A percentile compares a stretch with the other conserved stretches of the same genome.
Conservation (phyloP, 2,888 invertebrate species). For the Amiota mariae region DNA sequence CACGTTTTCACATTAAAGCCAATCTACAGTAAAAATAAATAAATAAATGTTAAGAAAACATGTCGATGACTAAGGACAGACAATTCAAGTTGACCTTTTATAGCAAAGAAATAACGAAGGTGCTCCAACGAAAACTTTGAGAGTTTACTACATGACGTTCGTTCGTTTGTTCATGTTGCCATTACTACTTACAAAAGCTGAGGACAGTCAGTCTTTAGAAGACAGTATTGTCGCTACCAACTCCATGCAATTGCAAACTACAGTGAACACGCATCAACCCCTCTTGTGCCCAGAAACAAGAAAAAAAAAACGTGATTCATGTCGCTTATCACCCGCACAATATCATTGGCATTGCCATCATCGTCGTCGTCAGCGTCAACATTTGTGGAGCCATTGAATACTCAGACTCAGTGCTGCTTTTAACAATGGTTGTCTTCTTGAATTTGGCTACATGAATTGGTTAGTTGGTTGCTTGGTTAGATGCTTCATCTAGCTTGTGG, state of each 20-base stretch:
- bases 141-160: not conserved
- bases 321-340: constrained; percentile 68
- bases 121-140: not conserved
- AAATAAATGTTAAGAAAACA: not conserved
- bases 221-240: not conserved
- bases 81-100: constrained; percentile 14
- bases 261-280: too few species aligned
- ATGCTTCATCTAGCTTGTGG: constrained; percentile 3
- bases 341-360: constrained; percentile 42
- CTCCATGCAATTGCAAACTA: not conserved
- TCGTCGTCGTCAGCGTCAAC: not conserved
- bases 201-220: not conserved
- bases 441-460: too few species aligned
- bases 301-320: constrained; percentile 62
- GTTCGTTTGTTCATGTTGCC: not conserved
- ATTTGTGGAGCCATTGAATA: not conserved
- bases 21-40: constrained; percentile 20
- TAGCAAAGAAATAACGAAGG: constrained; percentile 9
- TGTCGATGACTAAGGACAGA: not conserved
- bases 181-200: not conserved
- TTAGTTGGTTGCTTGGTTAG: not conserved
- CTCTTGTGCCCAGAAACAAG: too few species aligned
- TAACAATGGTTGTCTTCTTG: not conserved
- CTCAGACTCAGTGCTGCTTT: not conserved
- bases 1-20: constrained; percentile 55